Evolutionary conservation across 1,140 invertebrate genomes (phyloP), one percentile per base, ranked within the genome.

Genomic region (Drosophila punjabiensis): DNA sequence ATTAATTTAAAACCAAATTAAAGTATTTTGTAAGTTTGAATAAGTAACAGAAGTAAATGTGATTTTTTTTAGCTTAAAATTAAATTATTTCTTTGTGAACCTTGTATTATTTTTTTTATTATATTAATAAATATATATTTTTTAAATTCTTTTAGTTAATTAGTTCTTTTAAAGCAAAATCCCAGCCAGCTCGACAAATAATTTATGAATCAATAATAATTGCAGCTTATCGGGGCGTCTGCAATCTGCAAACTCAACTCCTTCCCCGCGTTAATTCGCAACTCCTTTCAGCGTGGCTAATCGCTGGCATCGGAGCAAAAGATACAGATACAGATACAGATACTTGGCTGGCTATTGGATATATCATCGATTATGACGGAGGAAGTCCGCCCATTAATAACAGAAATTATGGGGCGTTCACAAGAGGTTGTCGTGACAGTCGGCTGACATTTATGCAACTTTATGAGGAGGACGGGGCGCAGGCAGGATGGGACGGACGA

Each of bases 401-500:
- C 71, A 76, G 90, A 89, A 90, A 91, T 91, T 87, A 91, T 91
- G 87, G 88, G 87, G 87, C 87, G 87, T 91, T 83, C 78, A 91
- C 87, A 91, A 91, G 87, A 91, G 87, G 76, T 82, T 91, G 87
- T 91, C 87, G 83, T 91, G 88, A 91, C 87, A 91, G 80, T 91
- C 81, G 80, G 8, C 83, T 91, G 87, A 91, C 87, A 91, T 90
- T 90, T 90, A 90, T 90, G 86, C 87, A 90, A 91, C 65, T 90
- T 90, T 90, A 91, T 83, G 87, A 73, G 50, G 64, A 67, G 59
- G 47, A 63, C 71, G 58, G 63, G 52, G n/a, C 18, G 45, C n/a
- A 13, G 11, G 45, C 10, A 7, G 33, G 16, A 20, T 14, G 13
- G 24, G 35, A 7, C 14, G 32, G 18, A 7, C 16, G 16, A 14